A percentile compares a stretch with the other conserved stretches of the same genome.
phyloP scores from a whole-genome alignment of 2,888 invertebrate genomes.

The Megastigmus dorsalis region DNA sequence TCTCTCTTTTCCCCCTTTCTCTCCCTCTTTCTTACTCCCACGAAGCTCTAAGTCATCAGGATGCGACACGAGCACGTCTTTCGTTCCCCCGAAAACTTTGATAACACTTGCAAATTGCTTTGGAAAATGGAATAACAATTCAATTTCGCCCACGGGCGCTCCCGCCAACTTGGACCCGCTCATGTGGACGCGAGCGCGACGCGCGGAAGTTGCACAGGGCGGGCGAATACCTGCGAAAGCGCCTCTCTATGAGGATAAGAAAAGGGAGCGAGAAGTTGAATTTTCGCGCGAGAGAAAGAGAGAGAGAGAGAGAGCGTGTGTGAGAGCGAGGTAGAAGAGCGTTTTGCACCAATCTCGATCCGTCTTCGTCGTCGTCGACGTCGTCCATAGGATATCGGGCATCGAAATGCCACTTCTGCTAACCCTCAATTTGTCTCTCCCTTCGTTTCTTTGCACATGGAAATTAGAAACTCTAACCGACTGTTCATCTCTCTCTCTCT shows the following conservation, averaged over 20 bases:
- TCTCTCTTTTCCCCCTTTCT: too few species aligned
- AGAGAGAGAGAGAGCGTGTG: too few species aligned
- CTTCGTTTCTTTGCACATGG: not conserved
- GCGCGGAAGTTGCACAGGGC: not conserved
- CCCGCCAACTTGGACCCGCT: slow-evolving; percentile 56
- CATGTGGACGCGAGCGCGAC: slow-evolving; percentile 34
- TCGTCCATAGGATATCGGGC: not conserved
- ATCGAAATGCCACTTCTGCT: not conserved
- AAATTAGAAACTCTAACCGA: too few species aligned
- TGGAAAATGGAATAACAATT: slow-evolving; percentile 74
- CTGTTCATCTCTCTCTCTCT: too few species aligned
- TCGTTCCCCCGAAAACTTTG: slow-evolving; percentile 67
- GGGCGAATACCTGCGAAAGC: slow-evolving; percentile 3
- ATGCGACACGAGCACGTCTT: slow-evolving; percentile 20
- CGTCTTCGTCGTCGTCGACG: too few species aligned
- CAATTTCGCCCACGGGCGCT: slow-evolving; percentile 67
- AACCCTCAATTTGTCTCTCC: too few species aligned
- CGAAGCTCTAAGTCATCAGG: slow-evolving; percentile 24
- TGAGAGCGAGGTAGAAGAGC: too few species aligned
- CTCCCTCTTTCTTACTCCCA: too few species aligned
- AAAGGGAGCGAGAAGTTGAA: not conserved
- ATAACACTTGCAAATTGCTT: slow-evolving; percentile 74
- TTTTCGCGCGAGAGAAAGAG: too few species aligned
- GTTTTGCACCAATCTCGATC: slow-evolving; percentile 18
- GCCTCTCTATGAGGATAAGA: not conserved